Percentiles rank a stretch among this genome's conserved stretches.
Conservation (phyloP, 2,797 vertebrate genomes). For the Cynopterus sphinx region DNA sequence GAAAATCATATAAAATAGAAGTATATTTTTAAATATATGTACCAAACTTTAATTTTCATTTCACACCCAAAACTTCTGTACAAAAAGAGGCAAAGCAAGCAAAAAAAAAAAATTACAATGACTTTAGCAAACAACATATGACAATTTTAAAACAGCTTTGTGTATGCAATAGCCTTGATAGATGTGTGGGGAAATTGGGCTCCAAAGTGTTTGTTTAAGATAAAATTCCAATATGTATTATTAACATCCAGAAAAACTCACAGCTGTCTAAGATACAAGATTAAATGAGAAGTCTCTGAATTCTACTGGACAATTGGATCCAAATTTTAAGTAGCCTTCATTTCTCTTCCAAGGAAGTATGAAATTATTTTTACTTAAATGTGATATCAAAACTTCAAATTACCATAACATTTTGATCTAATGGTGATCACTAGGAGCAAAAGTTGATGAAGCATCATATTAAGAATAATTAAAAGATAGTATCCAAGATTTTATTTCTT, state of each 20-base stretch:
- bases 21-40: constrained; percentile 79
- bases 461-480: constrained; percentile 5
- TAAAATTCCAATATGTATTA: constrained; percentile 20
- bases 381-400: not conserved
- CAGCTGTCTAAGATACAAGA: not conserved
- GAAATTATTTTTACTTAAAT: constrained; percentile 31
- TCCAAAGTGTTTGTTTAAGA: not conserved
- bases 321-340: not conserved
- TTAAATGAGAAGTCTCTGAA: constrained; percentile 11
- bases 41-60: constrained; percentile 89
- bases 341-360: constrained; percentile 4
- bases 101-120: constrained; percentile 69
- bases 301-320: not conserved
- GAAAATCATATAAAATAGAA: constrained; percentile 28
- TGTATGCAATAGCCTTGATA: not conserved
- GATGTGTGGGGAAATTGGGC: not conserved
- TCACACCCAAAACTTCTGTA: constrained; percentile 87
- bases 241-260: not conserved
- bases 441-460: not conserved
- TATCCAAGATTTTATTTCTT: constrained; percentile 4
- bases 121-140: constrained; percentile 70
- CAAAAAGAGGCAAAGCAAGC: constrained; percentile 86
- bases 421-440: not conserved
- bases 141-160: constrained; percentile 46
- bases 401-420: not conserved